phyloP scores from a whole-genome alignment of 2,888 invertebrate genomes.

The Drosophila testacea region DNA sequence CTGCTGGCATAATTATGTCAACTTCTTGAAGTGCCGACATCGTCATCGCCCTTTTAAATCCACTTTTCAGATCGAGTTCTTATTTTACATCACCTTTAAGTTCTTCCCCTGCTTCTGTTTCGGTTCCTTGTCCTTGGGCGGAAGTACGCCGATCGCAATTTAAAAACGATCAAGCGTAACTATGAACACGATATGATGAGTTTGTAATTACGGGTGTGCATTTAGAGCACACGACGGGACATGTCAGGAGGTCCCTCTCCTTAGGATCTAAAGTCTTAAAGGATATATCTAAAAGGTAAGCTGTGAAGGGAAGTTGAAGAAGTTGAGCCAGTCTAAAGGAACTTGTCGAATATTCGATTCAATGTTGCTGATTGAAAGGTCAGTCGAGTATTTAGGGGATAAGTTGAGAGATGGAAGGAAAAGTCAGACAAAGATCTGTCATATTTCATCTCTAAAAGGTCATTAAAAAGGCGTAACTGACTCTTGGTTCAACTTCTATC shows the following conservation, averaged over 20 bases:
- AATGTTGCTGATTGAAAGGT: conserved; percentile 4
- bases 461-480: background rate
- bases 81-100: background rate
- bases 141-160: conserved; percentile 73
- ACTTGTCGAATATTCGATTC: background rate
- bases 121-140: conserved; percentile 40
- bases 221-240: conserved; percentile 65
- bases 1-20: conserved; percentile 79
- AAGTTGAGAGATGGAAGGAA: background rate
- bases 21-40: conserved; percentile 75
- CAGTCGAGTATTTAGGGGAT: background rate
- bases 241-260: conserved; percentile 15
- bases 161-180: conserved; percentile 79
- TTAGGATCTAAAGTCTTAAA: conserved; percentile 3
- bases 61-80: conserved; percentile 30
- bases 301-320: background rate
- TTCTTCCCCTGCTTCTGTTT: conserved; percentile 2
- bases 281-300: conserved; percentile 34
- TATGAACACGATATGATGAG: conserved; percentile 56
- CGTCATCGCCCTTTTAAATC: conserved; percentile 40
- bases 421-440: background rate
- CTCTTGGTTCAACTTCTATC: no score
- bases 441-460: background rate
- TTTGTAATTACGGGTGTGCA: conserved; percentile 68
- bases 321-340: background rate